These are phyloP conservation scores for Uloborus plumipes DNA, from an alignment of 2,888 invertebrate genomes.

Conservation along the genomic window DNA sequence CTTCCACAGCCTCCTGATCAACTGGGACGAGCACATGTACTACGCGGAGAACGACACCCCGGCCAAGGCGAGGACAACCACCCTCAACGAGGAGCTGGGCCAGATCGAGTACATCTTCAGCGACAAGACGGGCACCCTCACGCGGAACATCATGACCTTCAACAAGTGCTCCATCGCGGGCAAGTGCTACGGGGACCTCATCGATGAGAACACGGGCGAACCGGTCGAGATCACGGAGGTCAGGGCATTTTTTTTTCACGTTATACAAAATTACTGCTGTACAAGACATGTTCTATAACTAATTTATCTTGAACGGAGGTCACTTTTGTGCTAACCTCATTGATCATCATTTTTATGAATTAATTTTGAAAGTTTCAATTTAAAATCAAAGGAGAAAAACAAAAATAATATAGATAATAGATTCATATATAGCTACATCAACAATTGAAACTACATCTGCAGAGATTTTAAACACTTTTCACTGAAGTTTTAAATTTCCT, in stretches of 20 bases:
- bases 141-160: slow-evolving; percentile 99
- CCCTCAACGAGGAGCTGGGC: slow-evolving; percentile 97
- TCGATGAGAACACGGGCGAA: slow-evolving; percentile 89
- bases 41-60: slow-evolving; percentile 89
- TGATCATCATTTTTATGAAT: no score
- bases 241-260: not conserved
- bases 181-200: slow-evolving; percentile 89
- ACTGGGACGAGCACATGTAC: slow-evolving; percentile 99
- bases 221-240: slow-evolving; percentile 73
- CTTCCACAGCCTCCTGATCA: slow-evolving; percentile 97
- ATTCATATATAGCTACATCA: no score
- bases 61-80: slow-evolving; percentile 96
- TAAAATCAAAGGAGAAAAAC: no score
- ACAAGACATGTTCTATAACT: not conserved
- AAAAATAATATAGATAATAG: no score
- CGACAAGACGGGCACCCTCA: slow-evolving; percentile 98
- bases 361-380: no score
- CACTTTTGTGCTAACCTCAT: not conserved
- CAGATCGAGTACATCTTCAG: slow-evolving; percentile 99
- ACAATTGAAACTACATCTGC: no score
- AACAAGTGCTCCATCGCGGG: slow-evolving; percentile 98
- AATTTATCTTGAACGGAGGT: not conserved
- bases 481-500: no score
- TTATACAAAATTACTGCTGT: no score
- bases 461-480: no score